Evolutionary conservation across 1,140 invertebrate genomes (phyloP).

Genomic region (Cheumatopsyche charites): DNA sequence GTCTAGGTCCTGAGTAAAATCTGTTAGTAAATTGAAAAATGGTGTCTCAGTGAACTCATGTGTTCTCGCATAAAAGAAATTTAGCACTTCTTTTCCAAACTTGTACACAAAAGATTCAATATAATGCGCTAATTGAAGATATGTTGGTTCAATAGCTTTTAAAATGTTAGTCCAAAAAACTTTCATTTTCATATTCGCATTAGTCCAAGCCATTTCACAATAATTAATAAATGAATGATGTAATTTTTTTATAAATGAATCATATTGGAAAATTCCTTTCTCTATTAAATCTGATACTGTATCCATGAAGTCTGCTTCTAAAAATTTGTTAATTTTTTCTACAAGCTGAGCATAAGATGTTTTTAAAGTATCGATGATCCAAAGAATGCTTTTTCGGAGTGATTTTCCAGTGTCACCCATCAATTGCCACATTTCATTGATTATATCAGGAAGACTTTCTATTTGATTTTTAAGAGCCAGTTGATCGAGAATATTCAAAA

Average conservation of each 20-base stretch:
- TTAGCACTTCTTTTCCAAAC: constrained; percentile 73
- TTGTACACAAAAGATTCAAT: constrained; percentile 74
- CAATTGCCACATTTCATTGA: constrained; percentile 81
- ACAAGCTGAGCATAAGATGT: constrained; percentile 71
- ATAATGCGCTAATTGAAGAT: constrained; percentile 77
- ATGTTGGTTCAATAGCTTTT: constrained; percentile 75
- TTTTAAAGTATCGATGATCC: constrained; percentile 76
- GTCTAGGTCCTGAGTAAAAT: constrained; percentile 81
- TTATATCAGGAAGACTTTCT: constrained; percentile 75
- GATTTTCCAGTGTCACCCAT: constrained; percentile 83
- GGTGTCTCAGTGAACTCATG: constrained; percentile 79
- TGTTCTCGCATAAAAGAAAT: constrained; percentile 79
- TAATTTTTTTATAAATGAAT: constrained; percentile 76
- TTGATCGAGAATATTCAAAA: constrained; percentile 74
- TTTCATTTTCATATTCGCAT: constrained; percentile 64
- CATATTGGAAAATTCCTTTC: constrained; percentile 74
- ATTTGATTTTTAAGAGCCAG: constrained; percentile 78
- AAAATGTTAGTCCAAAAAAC: constrained; percentile 74
- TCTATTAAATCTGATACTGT: constrained; percentile 72
- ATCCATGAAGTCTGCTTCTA: constrained; percentile 74
- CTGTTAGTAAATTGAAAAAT: constrained; percentile 77
- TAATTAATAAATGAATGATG: constrained; percentile 78
- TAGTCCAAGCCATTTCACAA: constrained; percentile 73
- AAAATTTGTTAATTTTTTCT: constrained; percentile 68
- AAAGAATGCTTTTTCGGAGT: constrained; percentile 73